phyloP scores from a whole-genome alignment of 2,888 invertebrate genomes.

The Cheilosia vulpina region DNA sequence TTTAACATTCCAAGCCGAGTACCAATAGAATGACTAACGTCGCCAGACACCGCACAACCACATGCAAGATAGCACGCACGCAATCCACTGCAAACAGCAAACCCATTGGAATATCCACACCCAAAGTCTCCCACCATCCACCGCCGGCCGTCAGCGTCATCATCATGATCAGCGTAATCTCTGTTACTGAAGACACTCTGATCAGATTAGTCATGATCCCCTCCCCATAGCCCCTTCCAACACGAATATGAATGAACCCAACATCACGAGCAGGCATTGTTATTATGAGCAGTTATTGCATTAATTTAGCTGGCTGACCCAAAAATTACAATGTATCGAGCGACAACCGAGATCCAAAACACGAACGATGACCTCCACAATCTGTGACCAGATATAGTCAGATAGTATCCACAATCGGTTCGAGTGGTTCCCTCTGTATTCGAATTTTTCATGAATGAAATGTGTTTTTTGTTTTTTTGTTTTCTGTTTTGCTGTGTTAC shows the following conservation, averaged over 20 bases:
- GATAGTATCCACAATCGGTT: conserved; percentile 35
- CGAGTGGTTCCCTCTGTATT: not conserved
- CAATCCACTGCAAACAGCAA: not conserved
- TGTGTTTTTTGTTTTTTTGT: not conserved
- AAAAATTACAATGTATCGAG: conserved; percentile 44
- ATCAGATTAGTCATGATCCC: conserved; percentile 31
- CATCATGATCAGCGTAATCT: not conserved
- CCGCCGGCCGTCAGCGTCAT: not conserved
- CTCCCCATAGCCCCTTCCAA: not conserved
- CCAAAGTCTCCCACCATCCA: conserved; percentile 10
- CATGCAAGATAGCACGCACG: not conserved
- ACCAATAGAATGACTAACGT: conserved; percentile 13
- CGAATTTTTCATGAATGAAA: conserved; percentile 65
- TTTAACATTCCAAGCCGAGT: not conserved
- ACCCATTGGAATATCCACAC: conserved; percentile 7
- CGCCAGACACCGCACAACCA: not conserved
- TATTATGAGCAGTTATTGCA: conserved; percentile 24
- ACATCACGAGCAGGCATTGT: conserved; percentile 20
- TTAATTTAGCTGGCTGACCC: conserved; percentile 33
- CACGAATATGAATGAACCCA: conserved; percentile 26
- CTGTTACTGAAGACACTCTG: not conserved
- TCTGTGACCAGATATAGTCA: conserved; percentile 64
- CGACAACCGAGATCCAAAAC: conserved; percentile 36
- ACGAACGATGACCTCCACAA: conserved; percentile 67
- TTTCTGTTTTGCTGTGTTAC: too few species aligned